Conservation (phyloP, 2,113 vertebrate genomes). For the Crotalus tigris region DNA sequence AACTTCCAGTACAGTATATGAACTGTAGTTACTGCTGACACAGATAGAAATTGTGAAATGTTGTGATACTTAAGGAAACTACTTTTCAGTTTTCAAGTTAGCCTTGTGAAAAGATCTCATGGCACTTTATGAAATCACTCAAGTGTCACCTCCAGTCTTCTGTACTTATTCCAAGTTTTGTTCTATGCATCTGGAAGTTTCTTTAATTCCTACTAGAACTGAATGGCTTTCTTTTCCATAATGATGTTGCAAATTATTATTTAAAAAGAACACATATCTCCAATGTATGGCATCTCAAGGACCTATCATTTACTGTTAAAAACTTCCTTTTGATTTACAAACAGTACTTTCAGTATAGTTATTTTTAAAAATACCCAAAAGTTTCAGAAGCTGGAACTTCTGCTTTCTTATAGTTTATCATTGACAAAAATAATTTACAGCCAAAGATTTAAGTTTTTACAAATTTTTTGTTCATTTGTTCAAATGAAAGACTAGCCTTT, state of each 20-base stretch:
- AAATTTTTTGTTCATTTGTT: background rate
- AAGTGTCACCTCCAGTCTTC: constrained; percentile 47
- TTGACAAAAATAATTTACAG: background rate
- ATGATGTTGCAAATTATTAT: constrained; percentile 7
- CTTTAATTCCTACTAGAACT: background rate
- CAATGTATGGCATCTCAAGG: background rate
- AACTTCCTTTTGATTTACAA: background rate
- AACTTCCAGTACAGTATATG: constrained; percentile 46
- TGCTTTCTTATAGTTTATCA: background rate
- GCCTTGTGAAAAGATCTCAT: constrained; percentile 65
- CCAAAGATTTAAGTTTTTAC: background rate
- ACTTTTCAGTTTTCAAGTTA: constrained; percentile 60
- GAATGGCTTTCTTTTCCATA: background rate
- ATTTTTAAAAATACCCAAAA: background rate
- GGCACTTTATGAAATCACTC: constrained; percentile 60
- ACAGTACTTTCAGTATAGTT: background rate
- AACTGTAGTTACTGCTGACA: constrained; percentile 67
- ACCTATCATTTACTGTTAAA: background rate
- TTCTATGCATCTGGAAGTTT: constrained; percentile 29
- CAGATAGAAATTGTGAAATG: constrained; percentile 72
- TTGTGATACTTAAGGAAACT: constrained; percentile 72
- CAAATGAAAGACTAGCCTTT: background rate
- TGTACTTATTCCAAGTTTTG: constrained; percentile 52
- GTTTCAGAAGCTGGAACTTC: background rate
- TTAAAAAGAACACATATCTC: background rate